phyloP scores from a whole-genome alignment of 2,113 vertebrate genomes.

The Saccopteryx bilineata region DNA sequence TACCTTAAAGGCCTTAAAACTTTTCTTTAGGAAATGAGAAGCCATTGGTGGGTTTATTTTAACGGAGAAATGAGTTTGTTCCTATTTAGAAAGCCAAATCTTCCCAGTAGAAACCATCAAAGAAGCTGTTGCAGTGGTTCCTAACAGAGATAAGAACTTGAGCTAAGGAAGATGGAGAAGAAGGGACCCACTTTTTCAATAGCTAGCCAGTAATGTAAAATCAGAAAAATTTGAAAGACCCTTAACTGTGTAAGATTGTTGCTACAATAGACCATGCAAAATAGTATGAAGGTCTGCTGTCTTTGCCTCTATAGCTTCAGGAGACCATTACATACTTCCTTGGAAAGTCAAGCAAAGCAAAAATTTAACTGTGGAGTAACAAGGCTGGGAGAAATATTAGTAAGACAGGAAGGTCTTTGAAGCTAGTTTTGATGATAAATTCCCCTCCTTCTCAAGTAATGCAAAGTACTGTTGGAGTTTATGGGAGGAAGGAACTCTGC shows the following conservation, averaged over 20 bases:
- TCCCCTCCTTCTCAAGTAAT: not conserved
- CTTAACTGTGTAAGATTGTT: not conserved
- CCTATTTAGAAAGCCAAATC: not conserved
- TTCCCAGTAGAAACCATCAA: not conserved
- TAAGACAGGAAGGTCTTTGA: not conserved
- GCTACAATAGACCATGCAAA: not conserved
- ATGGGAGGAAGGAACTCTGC: not conserved
- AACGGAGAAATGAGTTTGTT: not conserved
- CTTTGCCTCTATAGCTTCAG: conserved; percentile 4
- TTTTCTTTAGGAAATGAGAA: conserved; percentile 28
- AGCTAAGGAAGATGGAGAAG: not conserved
- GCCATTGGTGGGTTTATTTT: not conserved
- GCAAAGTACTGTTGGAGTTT: not conserved
- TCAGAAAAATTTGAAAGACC: not conserved
- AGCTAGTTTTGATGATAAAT: conserved; percentile 34
- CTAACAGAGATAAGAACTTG: not conserved
- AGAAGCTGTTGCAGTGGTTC: not conserved
- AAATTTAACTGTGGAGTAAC: not conserved
- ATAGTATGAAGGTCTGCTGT: not conserved
- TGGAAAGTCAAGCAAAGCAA: not conserved
- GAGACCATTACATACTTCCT: not conserved
- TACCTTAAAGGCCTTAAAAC: not conserved
- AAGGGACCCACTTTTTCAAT: not conserved
- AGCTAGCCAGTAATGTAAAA: not conserved
- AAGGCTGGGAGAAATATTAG: not conserved